Percentiles rank a stretch among this genome's conserved stretches.
Evolutionary conservation across 1,140 invertebrate genomes (phyloP).

Genomic region (Drosophila sturtevanti): DNA sequence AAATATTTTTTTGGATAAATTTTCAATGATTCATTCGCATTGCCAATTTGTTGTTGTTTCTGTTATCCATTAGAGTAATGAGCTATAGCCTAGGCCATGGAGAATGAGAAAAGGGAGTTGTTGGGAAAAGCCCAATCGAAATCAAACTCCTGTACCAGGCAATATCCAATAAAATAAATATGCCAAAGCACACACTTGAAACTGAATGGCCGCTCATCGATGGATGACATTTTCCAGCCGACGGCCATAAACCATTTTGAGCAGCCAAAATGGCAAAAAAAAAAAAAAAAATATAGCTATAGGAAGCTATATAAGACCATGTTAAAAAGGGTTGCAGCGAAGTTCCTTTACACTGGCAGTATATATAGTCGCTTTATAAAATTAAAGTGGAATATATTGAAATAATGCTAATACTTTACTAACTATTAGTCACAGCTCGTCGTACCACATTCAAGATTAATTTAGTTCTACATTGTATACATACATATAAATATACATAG

Average conservation of each 20-base stretch:
- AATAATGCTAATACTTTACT: too few species aligned
- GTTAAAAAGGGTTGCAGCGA: background rate
- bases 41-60: slow-evolving; percentile 15
- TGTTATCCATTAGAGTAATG: slow-evolving; percentile 72
- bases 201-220: slow-evolving; percentile 72
- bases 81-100: slow-evolving; percentile 61
- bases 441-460: too few species aligned
- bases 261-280: slow-evolving; percentile 26
- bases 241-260: slow-evolving; percentile 75
- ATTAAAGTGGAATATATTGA: too few species aligned
- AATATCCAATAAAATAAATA: slow-evolving; percentile 67
- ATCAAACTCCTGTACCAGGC: slow-evolving; percentile 38
- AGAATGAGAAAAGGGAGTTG: too few species aligned
- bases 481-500: too few species aligned
- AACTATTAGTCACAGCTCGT: too few species aligned
- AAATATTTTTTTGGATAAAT: slow-evolving; percentile 10
- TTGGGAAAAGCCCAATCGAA: slow-evolving; percentile 3
- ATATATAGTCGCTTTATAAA: too few species aligned
- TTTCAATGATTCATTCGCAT: slow-evolving; percentile 25
- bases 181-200: slow-evolving; percentile 59
- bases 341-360: background rate
- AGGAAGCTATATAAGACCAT: slow-evolving; percentile 1
- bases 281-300: slow-evolving; percentile 34
- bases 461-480: too few species aligned
- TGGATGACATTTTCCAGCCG: slow-evolving; percentile 73